Evolutionary conservation across 2,113 vertebrate species (phyloP).

Genomic region (Urocitellus parryii): DNA sequence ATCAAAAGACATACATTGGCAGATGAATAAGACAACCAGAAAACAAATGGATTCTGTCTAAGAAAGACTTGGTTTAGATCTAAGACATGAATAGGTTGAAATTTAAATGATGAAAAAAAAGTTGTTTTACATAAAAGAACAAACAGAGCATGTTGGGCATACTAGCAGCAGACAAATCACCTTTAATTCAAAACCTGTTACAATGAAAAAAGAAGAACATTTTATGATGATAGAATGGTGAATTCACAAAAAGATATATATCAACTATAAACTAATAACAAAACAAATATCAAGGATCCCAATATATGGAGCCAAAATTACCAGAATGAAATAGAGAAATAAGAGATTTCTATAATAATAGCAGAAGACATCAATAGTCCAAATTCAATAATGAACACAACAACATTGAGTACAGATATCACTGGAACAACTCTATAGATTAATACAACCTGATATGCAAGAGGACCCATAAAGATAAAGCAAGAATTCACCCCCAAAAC

Average conservation of each 20-base stretch:
- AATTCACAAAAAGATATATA: background rate
- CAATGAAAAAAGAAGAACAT: background rate
- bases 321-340: background rate
- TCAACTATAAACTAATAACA: background rate
- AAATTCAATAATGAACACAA: background rate
- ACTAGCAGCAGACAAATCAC: background rate
- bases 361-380: background rate
- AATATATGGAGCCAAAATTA: background rate
- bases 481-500: no score
- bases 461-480: no score
- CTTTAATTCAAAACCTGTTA: background rate
- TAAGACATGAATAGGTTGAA: background rate
- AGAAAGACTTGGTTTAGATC: background rate
- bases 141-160: background rate
- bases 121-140: background rate
- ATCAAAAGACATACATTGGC: background rate
- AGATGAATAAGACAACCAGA: background rate
- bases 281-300: background rate
- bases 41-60: background rate
- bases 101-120: background rate
- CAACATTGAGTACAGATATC: background rate
- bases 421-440: no score
- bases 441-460: no score
- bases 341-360: background rate
- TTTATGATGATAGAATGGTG: background rate